These are phyloP conservation scores for Pandemis cinnamomeana DNA, from an alignment of 2,888 invertebrate genomes.

Conservation along the genomic window DNA sequence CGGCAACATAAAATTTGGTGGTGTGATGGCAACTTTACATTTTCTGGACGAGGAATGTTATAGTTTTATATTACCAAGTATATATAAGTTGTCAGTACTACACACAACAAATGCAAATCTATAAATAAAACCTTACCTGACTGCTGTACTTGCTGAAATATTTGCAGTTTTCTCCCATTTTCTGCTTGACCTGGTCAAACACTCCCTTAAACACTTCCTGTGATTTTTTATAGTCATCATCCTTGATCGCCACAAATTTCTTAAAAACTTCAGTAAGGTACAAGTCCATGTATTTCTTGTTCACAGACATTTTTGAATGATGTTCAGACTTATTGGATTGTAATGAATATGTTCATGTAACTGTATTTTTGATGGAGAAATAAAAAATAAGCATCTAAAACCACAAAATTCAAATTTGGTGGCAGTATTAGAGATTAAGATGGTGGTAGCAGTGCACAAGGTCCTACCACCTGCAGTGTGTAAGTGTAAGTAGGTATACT, in stretches of 20 bases:
- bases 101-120: neutral
- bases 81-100: too few relatives aligned
- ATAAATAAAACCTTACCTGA: slow-evolving; percentile 55
- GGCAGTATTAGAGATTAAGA: too few relatives aligned
- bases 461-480: too few relatives aligned
- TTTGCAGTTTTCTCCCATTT: slow-evolving; percentile 72
- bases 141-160: slow-evolving; percentile 68
- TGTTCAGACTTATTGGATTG: neutral
- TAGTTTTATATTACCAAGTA: too few relatives aligned
- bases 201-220: slow-evolving; percentile 72
- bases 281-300: slow-evolving; percentile 64
- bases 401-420: too few relatives aligned
- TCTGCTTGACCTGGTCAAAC: slow-evolving; percentile 67
- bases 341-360: neutral
- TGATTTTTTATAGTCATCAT: slow-evolving; percentile 64
- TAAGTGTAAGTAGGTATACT: too few relatives aligned
- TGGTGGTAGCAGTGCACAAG: too few relatives aligned
- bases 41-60: too few relatives aligned
- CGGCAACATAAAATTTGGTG: too few relatives aligned
- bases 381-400: too few relatives aligned
- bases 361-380: too few relatives aligned
- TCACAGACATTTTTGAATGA: slow-evolving; percentile 55
- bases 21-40: too few relatives aligned
- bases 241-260: slow-evolving; percentile 67
- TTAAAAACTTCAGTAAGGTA: slow-evolving; percentile 67